Evolutionary conservation across 2,888 invertebrate genomes (phyloP).

Genomic region (Uloborus plumipes): DNA sequence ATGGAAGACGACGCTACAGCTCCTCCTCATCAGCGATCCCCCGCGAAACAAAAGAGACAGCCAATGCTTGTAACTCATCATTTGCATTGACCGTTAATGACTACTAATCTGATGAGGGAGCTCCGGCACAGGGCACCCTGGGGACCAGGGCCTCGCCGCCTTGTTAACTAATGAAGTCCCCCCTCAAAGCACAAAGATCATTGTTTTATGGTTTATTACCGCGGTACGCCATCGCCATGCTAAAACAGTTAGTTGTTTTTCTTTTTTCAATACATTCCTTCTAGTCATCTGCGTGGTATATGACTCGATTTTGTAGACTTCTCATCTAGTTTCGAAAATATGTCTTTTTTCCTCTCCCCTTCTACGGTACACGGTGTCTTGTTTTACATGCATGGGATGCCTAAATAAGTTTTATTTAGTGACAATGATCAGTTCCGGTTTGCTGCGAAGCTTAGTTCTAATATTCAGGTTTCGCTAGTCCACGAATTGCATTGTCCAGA

Average conservation of each 20-base stretch:
- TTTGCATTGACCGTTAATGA: slow-evolving; percentile 64
- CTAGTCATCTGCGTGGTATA: too few species aligned
- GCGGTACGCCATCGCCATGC: background rate
- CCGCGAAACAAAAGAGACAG: slow-evolving; percentile 37
- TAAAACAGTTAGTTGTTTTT: slow-evolving; percentile 1
- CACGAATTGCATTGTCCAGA: too few species aligned
- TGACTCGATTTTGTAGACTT: too few species aligned
- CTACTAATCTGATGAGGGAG: slow-evolving; percentile 59
- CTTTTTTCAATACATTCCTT: background rate
- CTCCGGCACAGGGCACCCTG: slow-evolving; percentile 38
- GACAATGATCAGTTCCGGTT: too few species aligned
- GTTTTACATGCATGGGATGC: too few species aligned
- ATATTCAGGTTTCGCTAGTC: too few species aligned
- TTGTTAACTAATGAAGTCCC: slow-evolving; percentile 62
- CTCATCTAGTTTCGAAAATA: too few species aligned
- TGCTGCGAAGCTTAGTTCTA: too few species aligned
- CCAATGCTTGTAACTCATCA: slow-evolving; percentile 60
- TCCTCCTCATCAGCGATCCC: slow-evolving; percentile 45
- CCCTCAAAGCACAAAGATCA: slow-evolving; percentile 18
- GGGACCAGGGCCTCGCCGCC: slow-evolving; percentile 35
- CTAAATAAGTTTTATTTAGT: too few species aligned
- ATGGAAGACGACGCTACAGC: slow-evolving; percentile 27
- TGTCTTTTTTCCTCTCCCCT: too few species aligned
- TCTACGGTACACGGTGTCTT: too few species aligned
- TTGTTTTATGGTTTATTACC: slow-evolving; percentile 56